phyloP scores from a whole-genome alignment of 2,113 vertebrate species.

The Elanoides forficatus region DNA sequence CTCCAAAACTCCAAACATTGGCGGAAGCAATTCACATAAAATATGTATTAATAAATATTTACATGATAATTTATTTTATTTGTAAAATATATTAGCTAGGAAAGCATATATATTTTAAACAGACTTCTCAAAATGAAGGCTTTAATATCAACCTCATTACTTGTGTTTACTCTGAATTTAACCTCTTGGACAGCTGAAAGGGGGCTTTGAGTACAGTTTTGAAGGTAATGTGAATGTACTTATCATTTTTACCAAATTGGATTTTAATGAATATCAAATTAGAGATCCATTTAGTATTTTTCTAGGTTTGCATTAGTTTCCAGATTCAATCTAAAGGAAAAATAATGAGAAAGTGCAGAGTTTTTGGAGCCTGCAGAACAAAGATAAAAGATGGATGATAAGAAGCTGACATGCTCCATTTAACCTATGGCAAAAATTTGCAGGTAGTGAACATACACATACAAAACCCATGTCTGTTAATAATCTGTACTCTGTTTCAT shows the following conservation, averaged over 20 bases:
- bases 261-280: not conserved
- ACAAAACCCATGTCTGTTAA: not conserved
- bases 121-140: not conserved
- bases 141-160: not conserved
- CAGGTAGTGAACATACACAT: not conserved
- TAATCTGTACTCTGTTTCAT: not conserved
- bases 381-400: not conserved
- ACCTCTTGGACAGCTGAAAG: not conserved
- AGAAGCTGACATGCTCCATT: not conserved
- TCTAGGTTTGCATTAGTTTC: not conserved
- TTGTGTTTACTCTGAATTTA: not conserved
- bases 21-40: not conserved
- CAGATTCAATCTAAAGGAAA: not conserved
- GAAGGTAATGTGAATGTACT: not conserved
- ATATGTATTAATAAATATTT: not conserved
- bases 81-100: not conserved
- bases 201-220: not conserved
- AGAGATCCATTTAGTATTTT: constrained; percentile 9
- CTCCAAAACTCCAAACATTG: not conserved
- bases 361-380: not conserved
- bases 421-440: not conserved
- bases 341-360: not conserved
- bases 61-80: not conserved
- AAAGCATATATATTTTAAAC: not conserved
- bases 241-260: not conserved